Evolutionary conservation across 2,113 vertebrate species (phyloP), one percentile per base, ranked within the genome.

Genomic region (Ptilonorhynchus violaceus): DNA sequence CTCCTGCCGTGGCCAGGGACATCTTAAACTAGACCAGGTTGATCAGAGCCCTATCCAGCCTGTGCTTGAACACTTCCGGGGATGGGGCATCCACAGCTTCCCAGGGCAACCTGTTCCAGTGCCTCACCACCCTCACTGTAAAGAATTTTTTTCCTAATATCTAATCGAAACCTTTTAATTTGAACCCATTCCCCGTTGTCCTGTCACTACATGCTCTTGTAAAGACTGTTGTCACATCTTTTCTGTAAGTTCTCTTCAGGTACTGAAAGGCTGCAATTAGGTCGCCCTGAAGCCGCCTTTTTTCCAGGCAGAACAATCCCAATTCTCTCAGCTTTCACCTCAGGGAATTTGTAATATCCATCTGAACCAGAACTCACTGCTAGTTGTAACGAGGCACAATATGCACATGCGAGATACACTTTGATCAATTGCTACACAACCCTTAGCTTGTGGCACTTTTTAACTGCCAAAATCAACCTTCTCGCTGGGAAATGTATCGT

Each of bases 381-480:
- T 92, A 67, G 37, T 74, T 67, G 60, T 37, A 63, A 49, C 0
- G 1, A 70, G 39, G 58, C 59, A 55, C 42, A 67, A 8, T 33
- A 47, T 33, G 27, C 12, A 14, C 67, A 16, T 7, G 14, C 0
- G 0, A 76, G 74, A 62, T 25, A 41, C 8, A 3, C 30, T 68
- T 87, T 11, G 64, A 74, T 78, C 1, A 0, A 55, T 55, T 68
- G 55, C 63, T 68, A 21, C 13, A 1, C 44, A 72, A 4, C 20
- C 15, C 41, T 56, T 75, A 64, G 11, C 44, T 55, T 35, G 24
- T 35, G 60, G 52, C 56, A 56, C 6, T 56, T 88, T 59, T 70
- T 15, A 78, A 70, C 42, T 60, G 62, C 58, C 92, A 85, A 73
- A 88, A 83, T 66, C 76, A 80, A 24, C 63, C 44, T 84, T 79